Evolutionary conservation across 1,140 invertebrate genomes (phyloP).

Genomic region (Chymomyza costata): DNA sequence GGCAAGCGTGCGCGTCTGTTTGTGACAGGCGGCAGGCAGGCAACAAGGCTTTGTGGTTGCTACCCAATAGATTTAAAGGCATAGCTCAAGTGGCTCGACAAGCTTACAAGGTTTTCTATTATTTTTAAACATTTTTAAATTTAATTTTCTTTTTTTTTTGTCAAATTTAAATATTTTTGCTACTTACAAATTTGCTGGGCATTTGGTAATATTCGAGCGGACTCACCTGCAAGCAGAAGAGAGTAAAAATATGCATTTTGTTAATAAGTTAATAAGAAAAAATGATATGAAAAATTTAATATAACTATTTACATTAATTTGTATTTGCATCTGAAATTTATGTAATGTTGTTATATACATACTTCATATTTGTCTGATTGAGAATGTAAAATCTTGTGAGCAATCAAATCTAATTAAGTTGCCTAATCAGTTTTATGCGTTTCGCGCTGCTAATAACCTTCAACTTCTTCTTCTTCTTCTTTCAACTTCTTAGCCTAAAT

Average conservation of each 20-base stretch:
- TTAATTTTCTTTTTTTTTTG: too few species aligned
- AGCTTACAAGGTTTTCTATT: too few species aligned
- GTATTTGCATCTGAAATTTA: slow-evolving; percentile 7
- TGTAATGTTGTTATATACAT: too few species aligned
- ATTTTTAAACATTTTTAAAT: too few species aligned
- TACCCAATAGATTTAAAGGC: too few species aligned
- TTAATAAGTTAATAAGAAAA: background rate
- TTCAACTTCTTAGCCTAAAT: too few species aligned
- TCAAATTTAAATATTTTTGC: too few species aligned
- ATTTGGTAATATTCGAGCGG: slow-evolving; percentile 60
- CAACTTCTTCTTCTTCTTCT: slow-evolving; percentile 21
- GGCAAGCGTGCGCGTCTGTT: background rate
- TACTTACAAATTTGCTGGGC: slow-evolving; percentile 69
- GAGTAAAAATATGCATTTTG: too few species aligned
- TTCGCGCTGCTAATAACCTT: slow-evolving; percentile 29
- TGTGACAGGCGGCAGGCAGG: slow-evolving; percentile 26
- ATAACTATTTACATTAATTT: slow-evolving; percentile 42
- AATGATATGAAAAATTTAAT: slow-evolving; percentile 53
- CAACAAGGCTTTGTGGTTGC: too few species aligned
- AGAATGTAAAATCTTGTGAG: slow-evolving; percentile 56
- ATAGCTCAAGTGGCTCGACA: too few species aligned
- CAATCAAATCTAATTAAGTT: slow-evolving; percentile 69
- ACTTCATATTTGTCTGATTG: too few species aligned
- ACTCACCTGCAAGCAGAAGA: slow-evolving; percentile 63
- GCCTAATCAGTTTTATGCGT: slow-evolving; percentile 65